phyloP scores from a whole-genome alignment of 2,888 invertebrate species.

The Tuberolachnus salignus region DNA sequence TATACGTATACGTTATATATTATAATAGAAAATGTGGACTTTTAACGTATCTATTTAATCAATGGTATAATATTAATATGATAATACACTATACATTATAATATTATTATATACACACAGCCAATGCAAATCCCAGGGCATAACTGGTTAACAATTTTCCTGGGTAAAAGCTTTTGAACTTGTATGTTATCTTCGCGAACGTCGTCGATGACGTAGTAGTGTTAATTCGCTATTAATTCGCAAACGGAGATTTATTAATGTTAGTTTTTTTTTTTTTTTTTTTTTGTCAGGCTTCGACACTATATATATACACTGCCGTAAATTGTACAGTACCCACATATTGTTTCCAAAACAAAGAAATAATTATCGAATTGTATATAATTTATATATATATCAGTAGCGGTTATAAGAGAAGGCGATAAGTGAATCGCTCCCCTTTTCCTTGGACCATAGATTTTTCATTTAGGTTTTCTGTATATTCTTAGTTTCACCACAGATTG shows the following conservation, averaged over 20 bases:
- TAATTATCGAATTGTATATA: neutral
- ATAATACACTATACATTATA: neutral
- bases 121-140: constrained; percentile 48
- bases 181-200: constrained; percentile 30
- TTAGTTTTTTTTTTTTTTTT: neutral
- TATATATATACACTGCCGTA: no score
- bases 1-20: no score
- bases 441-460: no score
- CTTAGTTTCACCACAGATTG: no score
- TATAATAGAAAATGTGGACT: no score
- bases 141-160: constrained; percentile 43
- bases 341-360: no score
- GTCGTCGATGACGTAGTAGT: constrained; percentile 44
- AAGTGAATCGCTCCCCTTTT: no score
- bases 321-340: no score
- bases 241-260: constrained; percentile 8
- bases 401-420: no score
- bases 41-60: no score
- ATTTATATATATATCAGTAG: no score
- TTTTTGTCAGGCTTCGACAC: constrained; percentile 37
- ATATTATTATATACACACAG: constrained; percentile 3
- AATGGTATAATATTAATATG: neutral
- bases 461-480: no score
- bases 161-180: constrained; percentile 54
- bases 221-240: constrained; percentile 44